Percentiles rank a stretch among this genome's conserved stretches.
Evolutionary conservation across 2,888 invertebrate species (phyloP).

Genomic region (Oxystoma pomonae): DNA sequence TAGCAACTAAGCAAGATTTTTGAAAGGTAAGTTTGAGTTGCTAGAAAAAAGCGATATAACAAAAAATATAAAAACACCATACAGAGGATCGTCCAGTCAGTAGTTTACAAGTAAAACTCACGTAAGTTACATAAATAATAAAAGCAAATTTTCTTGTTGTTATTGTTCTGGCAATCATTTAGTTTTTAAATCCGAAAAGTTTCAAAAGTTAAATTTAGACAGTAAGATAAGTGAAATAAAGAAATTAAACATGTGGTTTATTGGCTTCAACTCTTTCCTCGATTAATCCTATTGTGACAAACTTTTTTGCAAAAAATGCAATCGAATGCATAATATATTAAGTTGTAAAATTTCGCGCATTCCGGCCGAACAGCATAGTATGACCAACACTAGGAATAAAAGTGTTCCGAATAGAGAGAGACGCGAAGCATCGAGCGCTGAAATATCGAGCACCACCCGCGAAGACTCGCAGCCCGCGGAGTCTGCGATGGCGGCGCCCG

Average conservation of each 20-base stretch:
- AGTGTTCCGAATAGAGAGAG: too few relatives aligned
- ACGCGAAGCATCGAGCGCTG: too few relatives aligned
- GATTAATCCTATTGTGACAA: constrained; percentile 10
- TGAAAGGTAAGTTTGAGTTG: constrained; percentile 13
- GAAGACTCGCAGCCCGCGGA: too few relatives aligned
- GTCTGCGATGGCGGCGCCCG: too few relatives aligned
- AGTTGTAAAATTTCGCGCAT: neutral
- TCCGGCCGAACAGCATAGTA: too few relatives aligned
- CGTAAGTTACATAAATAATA: neutral
- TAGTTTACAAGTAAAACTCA: neutral
- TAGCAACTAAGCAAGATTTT: constrained; percentile 7
- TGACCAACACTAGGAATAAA: too few relatives aligned
- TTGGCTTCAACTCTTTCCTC: constrained; percentile 15
- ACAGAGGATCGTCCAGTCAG: neutral
- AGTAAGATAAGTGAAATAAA: constrained; percentile 9
- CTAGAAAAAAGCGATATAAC: constrained; percentile 12
- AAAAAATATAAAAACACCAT: neutral
- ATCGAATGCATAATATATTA: constrained; percentile 16
- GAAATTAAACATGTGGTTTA: constrained; percentile 13
- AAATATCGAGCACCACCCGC: too few relatives aligned
- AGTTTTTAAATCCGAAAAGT: constrained; percentile 15
- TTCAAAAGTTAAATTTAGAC: constrained; percentile 4
- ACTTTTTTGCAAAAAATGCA: constrained; percentile 14
- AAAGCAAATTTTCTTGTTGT: constrained; percentile 13
- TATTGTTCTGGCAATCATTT: constrained; percentile 15